Conservation (phyloP, 2,113 vertebrate genomes). For the Pyxicephalus adspersus region DNA sequence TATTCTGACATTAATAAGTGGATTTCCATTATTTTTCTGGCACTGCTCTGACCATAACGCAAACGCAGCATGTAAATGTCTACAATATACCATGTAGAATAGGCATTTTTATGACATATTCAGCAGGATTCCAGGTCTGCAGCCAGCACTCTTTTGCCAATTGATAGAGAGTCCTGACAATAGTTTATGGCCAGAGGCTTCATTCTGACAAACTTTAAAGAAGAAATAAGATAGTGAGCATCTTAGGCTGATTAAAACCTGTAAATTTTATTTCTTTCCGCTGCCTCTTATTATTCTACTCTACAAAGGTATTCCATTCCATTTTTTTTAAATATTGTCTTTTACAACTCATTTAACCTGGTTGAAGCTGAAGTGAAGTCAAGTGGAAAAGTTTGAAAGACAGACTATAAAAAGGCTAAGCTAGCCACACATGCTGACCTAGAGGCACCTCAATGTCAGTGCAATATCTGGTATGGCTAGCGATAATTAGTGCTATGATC, state of each 20-base stretch:
- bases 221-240: conserved; percentile 41
- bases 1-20: neutral
- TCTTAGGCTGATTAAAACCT: conserved; percentile 45
- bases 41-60: neutral
- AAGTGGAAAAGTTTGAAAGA: conserved; percentile 37
- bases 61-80: conserved; percentile 6
- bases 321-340: conserved; percentile 34
- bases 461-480: too few relatives aligned
- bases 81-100: neutral
- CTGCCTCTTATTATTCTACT: conserved; percentile 22
- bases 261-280: conserved; percentile 40
- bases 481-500: too few relatives aligned
- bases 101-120: neutral
- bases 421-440: neutral
- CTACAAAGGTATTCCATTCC: neutral
- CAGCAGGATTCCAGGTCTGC: neutral
- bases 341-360: conserved; percentile 45
- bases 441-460: too few relatives aligned
- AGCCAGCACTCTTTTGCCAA: conserved; percentile 15
- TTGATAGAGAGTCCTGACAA: neutral
- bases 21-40: conserved; percentile 6
- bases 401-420: conserved; percentile 23
- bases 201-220: conserved; percentile 44
- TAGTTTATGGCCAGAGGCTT: conserved; percentile 30
- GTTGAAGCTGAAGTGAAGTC: conserved; percentile 40